Evolutionary conservation across 2,888 invertebrate species (phyloP).

Genomic region (Ormia ochracea): DNA sequence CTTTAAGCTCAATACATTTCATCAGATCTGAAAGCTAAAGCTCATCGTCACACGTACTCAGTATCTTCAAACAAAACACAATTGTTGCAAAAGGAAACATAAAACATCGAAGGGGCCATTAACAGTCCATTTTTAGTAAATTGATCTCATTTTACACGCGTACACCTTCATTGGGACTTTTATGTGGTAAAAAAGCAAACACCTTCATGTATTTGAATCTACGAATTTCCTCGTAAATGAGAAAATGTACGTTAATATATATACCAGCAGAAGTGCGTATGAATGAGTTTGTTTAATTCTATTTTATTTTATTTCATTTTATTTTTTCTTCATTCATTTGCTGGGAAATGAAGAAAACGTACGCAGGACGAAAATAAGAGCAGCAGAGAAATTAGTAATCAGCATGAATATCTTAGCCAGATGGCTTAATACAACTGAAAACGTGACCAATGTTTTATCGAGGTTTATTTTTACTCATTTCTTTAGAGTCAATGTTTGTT

Average conservation of each 20-base stretch:
- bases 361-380: conserved; percentile 29
- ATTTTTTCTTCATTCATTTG: conserved; percentile 56
- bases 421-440: conserved; percentile 75
- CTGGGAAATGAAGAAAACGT: conserved; percentile 68
- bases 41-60: not conserved
- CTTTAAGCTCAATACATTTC: conserved; percentile 24
- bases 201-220: conserved; percentile 6
- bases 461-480: not conserved
- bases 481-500: conserved; percentile 39
- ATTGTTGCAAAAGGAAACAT: not conserved
- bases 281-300: conserved; percentile 18
- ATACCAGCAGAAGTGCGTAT: not conserved
- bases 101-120: conserved; percentile 43
- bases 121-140: conserved; percentile 58
- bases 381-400: conserved; percentile 74
- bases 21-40: conserved; percentile 35
- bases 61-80: not conserved
- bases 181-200: conserved; percentile 40
- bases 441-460: conserved; percentile 70
- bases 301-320: conserved; percentile 1
- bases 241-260: not conserved
- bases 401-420: conserved; percentile 70
- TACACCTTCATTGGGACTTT: conserved; percentile 57
- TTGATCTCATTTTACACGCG: conserved; percentile 54
- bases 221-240: not conserved